Conservation (phyloP, 2,888 invertebrate genomes). For the Eupithecia exiguata region DNA sequence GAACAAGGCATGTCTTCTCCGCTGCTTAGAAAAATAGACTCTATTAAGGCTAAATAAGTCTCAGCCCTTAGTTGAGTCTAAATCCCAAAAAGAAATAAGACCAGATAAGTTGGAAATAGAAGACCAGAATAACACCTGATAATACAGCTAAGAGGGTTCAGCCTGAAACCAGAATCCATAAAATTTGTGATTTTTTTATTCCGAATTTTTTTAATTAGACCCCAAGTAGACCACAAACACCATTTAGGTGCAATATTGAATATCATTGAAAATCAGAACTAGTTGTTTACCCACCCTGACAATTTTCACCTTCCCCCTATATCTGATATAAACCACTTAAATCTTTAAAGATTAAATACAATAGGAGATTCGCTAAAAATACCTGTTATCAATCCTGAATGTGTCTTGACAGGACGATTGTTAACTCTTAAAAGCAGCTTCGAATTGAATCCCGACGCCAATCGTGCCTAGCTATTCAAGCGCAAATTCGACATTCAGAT, state of each 20-base stretch:
- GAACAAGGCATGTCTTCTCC: slow-evolving; percentile 55
- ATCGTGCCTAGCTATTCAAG: not conserved
- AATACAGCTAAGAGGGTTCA: not conserved
- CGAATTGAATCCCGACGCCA: not conserved
- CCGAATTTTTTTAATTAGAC: not conserved
- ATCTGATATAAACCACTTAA: too few species aligned
- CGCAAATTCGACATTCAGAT: not conserved
- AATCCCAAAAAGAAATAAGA: not conserved
- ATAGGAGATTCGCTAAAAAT: not conserved
- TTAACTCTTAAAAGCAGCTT: too few species aligned
- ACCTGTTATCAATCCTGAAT: too few species aligned
- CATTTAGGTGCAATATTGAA: not conserved
- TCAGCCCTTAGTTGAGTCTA: not conserved
- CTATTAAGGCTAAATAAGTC: too few species aligned
- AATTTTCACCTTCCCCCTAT: not conserved
- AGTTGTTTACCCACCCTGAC: not conserved
- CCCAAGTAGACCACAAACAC: not conserved
- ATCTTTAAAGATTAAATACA: not conserved
- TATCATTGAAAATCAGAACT: not conserved
- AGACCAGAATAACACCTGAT: not conserved
- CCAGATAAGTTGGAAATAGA: not conserved
- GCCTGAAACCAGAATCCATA: not conserved
- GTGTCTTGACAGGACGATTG: too few species aligned
- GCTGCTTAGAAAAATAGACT: slow-evolving; percentile 1
- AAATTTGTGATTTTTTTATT: not conserved